Evolutionary conservation across 2,888 invertebrate genomes (phyloP), one percentile per base, ranked within the genome.

Genomic region (Steinernema hermaphroditum): DNA sequence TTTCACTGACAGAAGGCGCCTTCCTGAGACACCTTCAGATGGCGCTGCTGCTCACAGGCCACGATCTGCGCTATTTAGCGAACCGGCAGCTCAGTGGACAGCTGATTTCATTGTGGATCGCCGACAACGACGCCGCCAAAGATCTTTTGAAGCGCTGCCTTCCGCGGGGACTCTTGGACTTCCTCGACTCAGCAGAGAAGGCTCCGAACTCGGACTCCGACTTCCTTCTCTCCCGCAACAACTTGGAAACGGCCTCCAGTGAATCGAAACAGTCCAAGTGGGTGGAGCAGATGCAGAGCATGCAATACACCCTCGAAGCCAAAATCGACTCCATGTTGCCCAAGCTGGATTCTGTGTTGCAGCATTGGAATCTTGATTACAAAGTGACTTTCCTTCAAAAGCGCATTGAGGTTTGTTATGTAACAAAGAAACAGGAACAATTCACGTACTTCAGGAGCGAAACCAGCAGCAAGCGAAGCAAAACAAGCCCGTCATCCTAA

Each of bases 1-100:
- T 98, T 78, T 95, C 98, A 0, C 89, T 99, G 71, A 94, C 94
- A 1, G 97, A 99, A 89, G 97, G 96, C 1, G 96, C 98, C 0
- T 89, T 98, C 71, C 94, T 96, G 12, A 90, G 94, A 2, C 98
- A 98, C 88, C 89, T 98, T 76, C 89, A 94, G 78, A 91, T 93
- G 54, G 94, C 97, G 37, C 90, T 98, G 80, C 96, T 93, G 88
- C 92, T 93, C 19, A 90, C 90, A 77, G 91, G 92, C 74, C 84
- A 86, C 49, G 95, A 96, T 86, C 92, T 93, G 75, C 89, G 93
- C 46, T 78, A 83, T 69, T 80, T 80, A 75, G 86, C 86, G 89
- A 94, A 70, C 74, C 77, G 81, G 69, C 96, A 97, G 87, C 89
- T 99, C 70, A 96, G 96, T 75, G 90, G 94, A 34, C 96, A 97